Conservation (phyloP, 2,888 invertebrate genomes). For the Congeria kusceri region DNA sequence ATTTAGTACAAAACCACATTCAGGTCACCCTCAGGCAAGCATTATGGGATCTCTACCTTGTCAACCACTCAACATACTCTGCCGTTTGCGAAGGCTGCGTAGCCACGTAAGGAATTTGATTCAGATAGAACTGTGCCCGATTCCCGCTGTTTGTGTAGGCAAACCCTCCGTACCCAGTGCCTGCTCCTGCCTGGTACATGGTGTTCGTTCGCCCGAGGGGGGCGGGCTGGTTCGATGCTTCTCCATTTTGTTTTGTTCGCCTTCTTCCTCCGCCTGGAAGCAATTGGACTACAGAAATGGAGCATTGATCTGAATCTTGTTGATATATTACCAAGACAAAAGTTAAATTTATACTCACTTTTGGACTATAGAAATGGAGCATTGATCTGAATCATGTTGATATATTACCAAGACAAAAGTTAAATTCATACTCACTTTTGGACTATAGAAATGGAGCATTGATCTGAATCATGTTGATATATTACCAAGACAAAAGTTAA, state of each 20-base stretch:
- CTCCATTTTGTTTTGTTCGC: slow-evolving; percentile 50
- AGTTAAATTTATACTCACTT: no score
- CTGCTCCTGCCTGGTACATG: slow-evolving; percentile 52
- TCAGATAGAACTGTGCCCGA: slow-evolving; percentile 73
- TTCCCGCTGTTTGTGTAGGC: slow-evolving; percentile 69
- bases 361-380: no score
- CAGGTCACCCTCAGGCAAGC: slow-evolving; percentile 62
- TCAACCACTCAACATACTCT: slow-evolving; percentile 76
- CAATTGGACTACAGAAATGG: no score
- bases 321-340: no score
- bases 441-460: no score
- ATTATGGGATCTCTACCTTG: slow-evolving; percentile 65
- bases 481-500: no score
- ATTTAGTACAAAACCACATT: neutral
- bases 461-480: no score
- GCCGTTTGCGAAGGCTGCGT: slow-evolving; percentile 71
- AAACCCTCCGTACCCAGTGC: slow-evolving; percentile 69
- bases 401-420: no score
- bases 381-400: no score
- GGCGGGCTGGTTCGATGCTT: slow-evolving; percentile 43
- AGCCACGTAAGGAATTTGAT: slow-evolving; percentile 74
- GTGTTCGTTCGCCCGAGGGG: slow-evolving; percentile 65
- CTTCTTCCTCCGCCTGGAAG: slow-evolving; percentile 66
- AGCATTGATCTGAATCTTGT: no score
- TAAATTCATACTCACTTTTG: no score